Conservation (phyloP, 2,113 vertebrate genomes). For the Hippocampus mohnikei region DNA sequence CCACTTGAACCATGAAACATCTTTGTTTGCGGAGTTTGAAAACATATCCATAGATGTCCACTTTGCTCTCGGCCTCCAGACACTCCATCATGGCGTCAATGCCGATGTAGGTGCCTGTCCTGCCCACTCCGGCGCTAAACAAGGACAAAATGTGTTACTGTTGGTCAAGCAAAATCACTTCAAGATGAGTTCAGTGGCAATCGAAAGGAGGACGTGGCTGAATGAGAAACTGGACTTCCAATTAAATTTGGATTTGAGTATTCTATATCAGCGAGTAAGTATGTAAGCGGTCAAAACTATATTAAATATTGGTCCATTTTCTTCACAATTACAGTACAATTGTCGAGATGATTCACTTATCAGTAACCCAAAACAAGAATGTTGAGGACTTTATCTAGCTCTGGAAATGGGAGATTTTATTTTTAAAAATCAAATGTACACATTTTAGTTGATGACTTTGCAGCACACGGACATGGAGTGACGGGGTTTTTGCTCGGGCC, state of each 20-base stretch:
- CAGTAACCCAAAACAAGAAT: too few relatives aligned
- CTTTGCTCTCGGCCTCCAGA: constrained; percentile 83
- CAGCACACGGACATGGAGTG: too few relatives aligned
- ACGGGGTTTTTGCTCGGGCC: not conserved
- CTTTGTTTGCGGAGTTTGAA: constrained; percentile 87
- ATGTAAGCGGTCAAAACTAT: too few relatives aligned
- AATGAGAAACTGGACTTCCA: not conserved
- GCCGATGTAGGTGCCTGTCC: constrained; percentile 91
- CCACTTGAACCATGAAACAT: constrained; percentile 98
- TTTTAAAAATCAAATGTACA: too few relatives aligned
- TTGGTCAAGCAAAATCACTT: not conserved
- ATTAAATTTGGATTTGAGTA: not conserved
- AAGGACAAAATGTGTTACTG: not conserved
- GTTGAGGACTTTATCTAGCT: too few relatives aligned
- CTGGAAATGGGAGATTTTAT: too few relatives aligned
- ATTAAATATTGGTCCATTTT: too few relatives aligned
- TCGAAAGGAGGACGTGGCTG: not conserved
- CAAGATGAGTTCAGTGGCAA: not conserved
- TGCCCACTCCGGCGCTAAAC: constrained; percentile 88
- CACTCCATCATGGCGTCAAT: constrained; percentile 96
- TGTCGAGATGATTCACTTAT: too few relatives aligned
- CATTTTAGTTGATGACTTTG: too few relatives aligned
- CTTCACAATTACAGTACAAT: too few relatives aligned
- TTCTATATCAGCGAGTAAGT: too few relatives aligned
- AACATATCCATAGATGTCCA: constrained; percentile 90